Base-by-base conservation (phyloP, 2,113 vertebrate genomes). In the Ageneiosus marmoratus region DNA sequence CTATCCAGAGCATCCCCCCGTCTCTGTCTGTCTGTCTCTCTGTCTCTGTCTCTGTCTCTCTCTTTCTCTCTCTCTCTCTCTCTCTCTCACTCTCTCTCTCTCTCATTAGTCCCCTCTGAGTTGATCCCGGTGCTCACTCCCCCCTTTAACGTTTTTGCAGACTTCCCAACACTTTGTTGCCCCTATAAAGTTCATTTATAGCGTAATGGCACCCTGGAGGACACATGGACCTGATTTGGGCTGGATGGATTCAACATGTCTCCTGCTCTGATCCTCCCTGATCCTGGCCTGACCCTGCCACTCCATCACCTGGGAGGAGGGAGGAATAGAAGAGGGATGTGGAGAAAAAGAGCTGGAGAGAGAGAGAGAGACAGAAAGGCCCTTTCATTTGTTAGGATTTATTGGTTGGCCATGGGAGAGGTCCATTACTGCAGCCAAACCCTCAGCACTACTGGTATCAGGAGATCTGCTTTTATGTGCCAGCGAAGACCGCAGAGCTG, bases 101-200 rank as follows among this genome's bases (percentile, higher is more conserved):
- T 86, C 92, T 89, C 88, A 92, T 93, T 91, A 89, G 88, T 89
- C 92, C 91, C 92, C 65, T 65, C n/a, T 51, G 18, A 67, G 50
- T 58, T n/a, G 51, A 53, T 53, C 50, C 27, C 83, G 84, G 79
- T 74, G 86, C 88, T 84, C 88, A 81, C 87, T 20, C 29, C 37
- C 72, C 50, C 65, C 15, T 80, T 90, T 89, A 88, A 89, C 89
- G 93, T 92, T 92, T 90, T 50, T 81, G 92, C 89, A 90, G 92
- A 91, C 84, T 88, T 93, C 89, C 62, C 84, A 92, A 86, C 74
- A 88, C 93, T 93, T 92, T 89, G 88, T 93, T 91, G 91, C 93
- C 89, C 93, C 92, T 94, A 95, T 95, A 96, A 95, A 93, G 92
- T 89, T 94, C 93, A 91, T 95, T 96, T 95, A 90, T 91, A 91